These are phyloP conservation scores for Drosophila barbarae DNA, from an alignment of 2,888 invertebrate species.

Conservation along the genomic window DNA sequence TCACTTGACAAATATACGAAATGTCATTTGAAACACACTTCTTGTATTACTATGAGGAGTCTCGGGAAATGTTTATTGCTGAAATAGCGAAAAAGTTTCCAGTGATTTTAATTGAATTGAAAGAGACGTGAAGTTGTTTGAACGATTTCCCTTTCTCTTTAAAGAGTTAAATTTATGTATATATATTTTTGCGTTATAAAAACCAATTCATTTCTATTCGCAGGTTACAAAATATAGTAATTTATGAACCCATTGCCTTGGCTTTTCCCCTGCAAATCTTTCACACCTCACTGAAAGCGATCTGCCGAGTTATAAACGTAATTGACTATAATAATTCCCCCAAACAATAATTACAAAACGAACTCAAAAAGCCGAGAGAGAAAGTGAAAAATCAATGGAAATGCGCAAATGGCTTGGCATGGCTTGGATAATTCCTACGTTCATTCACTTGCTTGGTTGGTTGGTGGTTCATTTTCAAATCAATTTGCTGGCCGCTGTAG, in stretches of 20 bases:
- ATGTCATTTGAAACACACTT: slow-evolving; percentile 15
- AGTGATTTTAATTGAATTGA: slow-evolving; percentile 22
- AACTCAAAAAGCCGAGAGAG: slow-evolving; percentile 36
- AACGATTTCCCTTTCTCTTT: neutral
- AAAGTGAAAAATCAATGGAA: slow-evolving; percentile 68
- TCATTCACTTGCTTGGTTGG: slow-evolving; percentile 30
- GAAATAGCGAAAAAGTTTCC: slow-evolving; percentile 26
- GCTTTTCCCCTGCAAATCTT: slow-evolving; percentile 7
- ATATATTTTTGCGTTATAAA: neutral
- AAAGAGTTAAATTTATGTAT: neutral
- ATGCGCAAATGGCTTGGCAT: slow-evolving; percentile 22
- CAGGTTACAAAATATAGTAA: slow-evolving; percentile 4
- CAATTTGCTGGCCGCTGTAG: slow-evolving; percentile 48
- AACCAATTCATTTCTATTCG: neutral
- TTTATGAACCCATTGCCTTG: slow-evolving; percentile 3
- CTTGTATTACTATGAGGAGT: slow-evolving; percentile 6
- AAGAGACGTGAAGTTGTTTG: neutral
- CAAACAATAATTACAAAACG: slow-evolving; percentile 49
- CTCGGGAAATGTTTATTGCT: slow-evolving; percentile 19
- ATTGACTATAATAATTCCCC: slow-evolving; percentile 58
- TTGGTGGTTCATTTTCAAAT: slow-evolving; percentile 40
- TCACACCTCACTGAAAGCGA: slow-evolving; percentile 25
- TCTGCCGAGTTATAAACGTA: slow-evolving; percentile 44
- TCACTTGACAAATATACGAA: slow-evolving; percentile 39
- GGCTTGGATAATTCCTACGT: slow-evolving; percentile 32